phyloP scores from a whole-genome alignment of 1,140 invertebrate species.

The Macrobrachium nipponense region DNA sequence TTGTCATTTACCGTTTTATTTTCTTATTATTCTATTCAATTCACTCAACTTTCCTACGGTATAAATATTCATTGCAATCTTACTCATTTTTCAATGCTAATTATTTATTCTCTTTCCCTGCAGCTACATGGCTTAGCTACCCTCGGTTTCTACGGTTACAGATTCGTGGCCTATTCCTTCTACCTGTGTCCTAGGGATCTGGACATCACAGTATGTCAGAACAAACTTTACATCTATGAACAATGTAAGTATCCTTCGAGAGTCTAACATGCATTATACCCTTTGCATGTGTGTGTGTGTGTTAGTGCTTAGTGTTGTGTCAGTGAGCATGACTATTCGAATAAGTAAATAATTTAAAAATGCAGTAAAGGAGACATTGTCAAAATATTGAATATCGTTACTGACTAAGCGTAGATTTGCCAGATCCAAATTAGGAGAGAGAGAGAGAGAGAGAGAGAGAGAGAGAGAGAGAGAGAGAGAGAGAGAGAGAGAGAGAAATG shows the following conservation, averaged over 20 bases:
- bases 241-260: conserved; percentile 31
- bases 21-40: background rate
- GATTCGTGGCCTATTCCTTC: conserved; percentile 37
- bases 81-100: background rate
- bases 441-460: no score
- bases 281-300: background rate
- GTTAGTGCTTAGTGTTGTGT: background rate
- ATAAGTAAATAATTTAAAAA: background rate
- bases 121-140: conserved; percentile 40
- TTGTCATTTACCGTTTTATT: background rate
- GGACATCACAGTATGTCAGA: conserved; percentile 10
- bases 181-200: conserved; percentile 37
- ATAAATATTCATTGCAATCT: no score
- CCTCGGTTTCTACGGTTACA: conserved; percentile 38
- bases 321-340: background rate
- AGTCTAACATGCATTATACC: background rate
- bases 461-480: no score
- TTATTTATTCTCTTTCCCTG: background rate
- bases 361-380: background rate
- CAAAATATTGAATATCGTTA: background rate
- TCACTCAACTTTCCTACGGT: background rate
- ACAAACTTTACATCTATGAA: conserved; percentile 40
- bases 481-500: no score
- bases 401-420: background rate
- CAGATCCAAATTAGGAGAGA: no score